A percentile compares a stretch with the other conserved stretches of the same genome.
Conservation (phyloP, 1,140 invertebrate species). For the Euglossa dilemma region DNA sequence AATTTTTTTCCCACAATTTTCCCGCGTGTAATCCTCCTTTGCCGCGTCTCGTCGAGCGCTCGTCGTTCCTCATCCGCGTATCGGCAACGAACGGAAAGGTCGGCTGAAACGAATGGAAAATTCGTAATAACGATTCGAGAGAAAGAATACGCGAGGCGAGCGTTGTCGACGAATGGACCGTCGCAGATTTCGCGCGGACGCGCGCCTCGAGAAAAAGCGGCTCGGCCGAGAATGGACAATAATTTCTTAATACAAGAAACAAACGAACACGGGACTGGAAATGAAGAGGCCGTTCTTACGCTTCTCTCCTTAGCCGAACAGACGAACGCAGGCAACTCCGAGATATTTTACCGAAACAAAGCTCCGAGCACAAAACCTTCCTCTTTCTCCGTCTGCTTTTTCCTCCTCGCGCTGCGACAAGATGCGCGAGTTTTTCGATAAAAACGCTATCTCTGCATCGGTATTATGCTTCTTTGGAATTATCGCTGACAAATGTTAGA, state of each 20-base stretch:
- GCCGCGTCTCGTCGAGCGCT: too few relatives aligned
- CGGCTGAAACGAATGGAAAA: neutral
- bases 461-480: constrained; percentile 37
- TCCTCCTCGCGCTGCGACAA: constrained; percentile 23
- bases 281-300: constrained; percentile 53
- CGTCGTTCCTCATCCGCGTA: too few relatives aligned
- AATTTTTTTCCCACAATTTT: too few relatives aligned
- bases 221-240: constrained; percentile 52
- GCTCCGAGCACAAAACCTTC: constrained; percentile 34
- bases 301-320: constrained; percentile 50
- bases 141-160: too few relatives aligned
- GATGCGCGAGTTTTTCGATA: constrained; percentile 38
- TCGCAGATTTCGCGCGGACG: neutral
- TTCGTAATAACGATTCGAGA: too few relatives aligned
- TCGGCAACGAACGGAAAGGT: too few relatives aligned
- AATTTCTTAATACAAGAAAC: constrained; percentile 66
- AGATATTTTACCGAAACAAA: constrained; percentile 65
- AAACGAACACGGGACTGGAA: constrained; percentile 58
- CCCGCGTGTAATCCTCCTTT: too few relatives aligned
- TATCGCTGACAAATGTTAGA: constrained; percentile 37
- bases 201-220: neutral
- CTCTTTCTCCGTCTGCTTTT: neutral
- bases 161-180: neutral
- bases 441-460: constrained; percentile 42
- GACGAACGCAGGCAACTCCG: constrained; percentile 47